Evolutionary conservation across 1,140 invertebrate species (phyloP).

Genomic region (Leptoteleia sp.): DNA sequence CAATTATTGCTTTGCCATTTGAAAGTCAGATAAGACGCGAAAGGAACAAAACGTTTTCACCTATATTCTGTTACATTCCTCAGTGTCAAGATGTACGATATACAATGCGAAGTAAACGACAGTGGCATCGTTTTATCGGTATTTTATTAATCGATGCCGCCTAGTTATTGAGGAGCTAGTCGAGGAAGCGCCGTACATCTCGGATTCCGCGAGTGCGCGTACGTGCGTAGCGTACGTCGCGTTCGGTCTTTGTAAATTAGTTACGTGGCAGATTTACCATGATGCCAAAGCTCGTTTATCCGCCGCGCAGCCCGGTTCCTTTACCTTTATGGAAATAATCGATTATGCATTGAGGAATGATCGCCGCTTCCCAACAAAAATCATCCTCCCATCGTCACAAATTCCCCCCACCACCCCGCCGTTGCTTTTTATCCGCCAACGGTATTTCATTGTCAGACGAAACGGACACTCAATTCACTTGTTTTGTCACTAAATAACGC

Average conservation of each 20-base stretch:
- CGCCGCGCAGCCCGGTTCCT: constrained; percentile 11
- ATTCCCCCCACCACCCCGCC: constrained; percentile 10
- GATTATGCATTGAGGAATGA: constrained; percentile 30
- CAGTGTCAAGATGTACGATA: constrained; percentile 23
- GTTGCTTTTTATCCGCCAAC: constrained; percentile 20
- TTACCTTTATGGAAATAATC: constrained; percentile 47
- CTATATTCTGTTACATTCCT: constrained; percentile 18
- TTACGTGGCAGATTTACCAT: constrained; percentile 47
- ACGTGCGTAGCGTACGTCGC: constrained; percentile 20
- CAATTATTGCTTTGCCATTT: too few relatives aligned
- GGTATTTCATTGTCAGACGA: constrained; percentile 41
- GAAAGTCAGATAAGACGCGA: too few relatives aligned
- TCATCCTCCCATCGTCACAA: constrained; percentile 13
- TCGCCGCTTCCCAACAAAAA: constrained; percentile 17
- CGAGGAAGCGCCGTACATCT: constrained; percentile 24
- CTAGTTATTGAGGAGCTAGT: constrained; percentile 54
- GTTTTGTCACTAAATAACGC: constrained; percentile 39
- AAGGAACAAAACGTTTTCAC: constrained; percentile 2
- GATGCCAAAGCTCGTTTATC: constrained; percentile 29
- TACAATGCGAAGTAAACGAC: constrained; percentile 17
- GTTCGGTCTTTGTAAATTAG: constrained; percentile 25
- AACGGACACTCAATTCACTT: constrained; percentile 31
- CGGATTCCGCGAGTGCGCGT: constrained; percentile 3
- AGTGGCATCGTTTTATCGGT: constrained; percentile 62
- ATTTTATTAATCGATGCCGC: constrained; percentile 66